Base-by-base conservation (phyloP, 1,140 invertebrate species). In the Orius insidiosus region DNA sequence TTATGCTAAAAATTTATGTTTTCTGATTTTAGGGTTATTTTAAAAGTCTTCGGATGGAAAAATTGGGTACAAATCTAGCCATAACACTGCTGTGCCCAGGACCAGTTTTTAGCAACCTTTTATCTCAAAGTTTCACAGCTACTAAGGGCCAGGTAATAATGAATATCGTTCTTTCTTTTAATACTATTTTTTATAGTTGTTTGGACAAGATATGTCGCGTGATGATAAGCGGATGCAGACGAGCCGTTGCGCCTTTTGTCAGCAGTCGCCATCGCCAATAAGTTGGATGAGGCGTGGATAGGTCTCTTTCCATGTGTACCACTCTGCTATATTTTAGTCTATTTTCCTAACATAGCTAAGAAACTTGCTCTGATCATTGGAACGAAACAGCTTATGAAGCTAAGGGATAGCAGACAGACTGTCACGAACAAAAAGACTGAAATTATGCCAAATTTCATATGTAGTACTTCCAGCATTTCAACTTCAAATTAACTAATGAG, bases 41-140 rank as follows among this genome's bases (percentile, higher is more conserved):
- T 54, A 67, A 75, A 47, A 54, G 62, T 36, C 59, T 85, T 10
- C 57, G 71, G 46, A 57, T 62, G n/a, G 82, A 86, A 60, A 74
- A 78, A 56, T 49, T 65, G 0, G 58, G 58, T 0, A 45, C n/a
- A 40, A 68, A 74, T 49, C 66, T 83, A 32, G 55, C 65, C n/a
- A 66, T 87, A 0, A 79, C 75, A 0, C 54, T 86, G n/a, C 60
- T 82, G 14, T 83, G 80, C 52, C 82, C 83, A 4, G 85, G 84
- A 11, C 80, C 84, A 9, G 68, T 75, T 31, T 75, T 75, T 56
- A 80, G 79, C 0, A 71, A 79, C 52, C 76, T 86, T 51, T 60
- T 85, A n/a, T 52, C 68, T 40, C 69, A 77, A 57, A 69, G 74
- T 53, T 84, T 80, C 55, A 86, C 81, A 0, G 74, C 66, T 11